Conservation (phyloP, 1,140 invertebrate species). For the Antheraea mylitta region DNA sequence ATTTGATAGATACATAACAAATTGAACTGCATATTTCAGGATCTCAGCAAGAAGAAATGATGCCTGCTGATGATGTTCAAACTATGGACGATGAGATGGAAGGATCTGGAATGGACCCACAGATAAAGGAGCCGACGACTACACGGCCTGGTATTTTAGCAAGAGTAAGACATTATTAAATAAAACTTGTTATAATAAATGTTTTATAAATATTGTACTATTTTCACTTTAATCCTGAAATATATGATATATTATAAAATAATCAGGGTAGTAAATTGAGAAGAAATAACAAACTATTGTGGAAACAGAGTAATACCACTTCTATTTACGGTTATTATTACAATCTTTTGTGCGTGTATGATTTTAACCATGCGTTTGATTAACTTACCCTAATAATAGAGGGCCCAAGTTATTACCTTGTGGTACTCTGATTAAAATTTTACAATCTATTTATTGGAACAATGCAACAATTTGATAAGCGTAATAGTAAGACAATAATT, state of each 20-base stretch:
- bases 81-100: constrained; percentile 57
- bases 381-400: background rate
- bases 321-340: background rate
- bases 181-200: no score
- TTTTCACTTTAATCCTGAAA: no score
- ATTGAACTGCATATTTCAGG: constrained; percentile 17
- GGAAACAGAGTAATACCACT: no score
- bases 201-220: no score
- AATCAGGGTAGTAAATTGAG: no score
- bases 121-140: constrained; percentile 29
- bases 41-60: constrained; percentile 41
- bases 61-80: constrained; percentile 41
- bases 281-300: no score
- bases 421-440: background rate
- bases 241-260: no score
- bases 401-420: background rate
- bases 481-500: no score
- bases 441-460: background rate
- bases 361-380: background rate
- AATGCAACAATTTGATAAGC: no score
- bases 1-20: no score
- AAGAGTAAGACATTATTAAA: constrained; percentile 36
- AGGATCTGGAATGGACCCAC: constrained; percentile 76
- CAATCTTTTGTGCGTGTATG: background rate
- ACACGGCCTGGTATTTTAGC: constrained; percentile 34